phyloP scores from a whole-genome alignment of 2,113 vertebrate genomes.

The Chascanopsetta lugubris region DNA sequence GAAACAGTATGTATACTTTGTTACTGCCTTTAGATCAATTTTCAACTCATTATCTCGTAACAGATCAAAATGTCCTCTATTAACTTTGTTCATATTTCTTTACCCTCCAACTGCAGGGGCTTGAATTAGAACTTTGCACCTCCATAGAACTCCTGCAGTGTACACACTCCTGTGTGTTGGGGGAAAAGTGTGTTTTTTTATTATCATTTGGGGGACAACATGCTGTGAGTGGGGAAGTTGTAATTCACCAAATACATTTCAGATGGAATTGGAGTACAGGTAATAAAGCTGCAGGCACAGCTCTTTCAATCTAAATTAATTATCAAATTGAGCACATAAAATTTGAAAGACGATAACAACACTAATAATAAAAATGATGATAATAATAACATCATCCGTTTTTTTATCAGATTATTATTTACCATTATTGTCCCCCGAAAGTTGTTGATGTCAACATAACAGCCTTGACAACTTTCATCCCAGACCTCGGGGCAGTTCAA shows the following conservation, averaged over 20 bases:
- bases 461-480: slow-evolving; percentile 43
- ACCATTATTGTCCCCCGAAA: slow-evolving; percentile 2
- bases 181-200: no score
- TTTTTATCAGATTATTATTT: slow-evolving; percentile 35
- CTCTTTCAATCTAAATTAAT: slow-evolving; percentile 53
- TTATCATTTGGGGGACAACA: slow-evolving; percentile 25
- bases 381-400: slow-evolving; percentile 11
- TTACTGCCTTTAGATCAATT: no score
- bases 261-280: slow-evolving; percentile 40
- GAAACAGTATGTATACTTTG: no score
- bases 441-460: no score
- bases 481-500: slow-evolving; percentile 72
- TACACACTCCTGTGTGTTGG: no score
- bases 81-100: no score
- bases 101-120: no score
- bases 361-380: slow-evolving; percentile 22
- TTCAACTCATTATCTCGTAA: no score
- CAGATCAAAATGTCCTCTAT: no score
- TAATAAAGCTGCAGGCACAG: slow-evolving; percentile 68
- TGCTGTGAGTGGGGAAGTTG: slow-evolving; percentile 78
- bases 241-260: slow-evolving; percentile 56
- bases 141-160: no score
- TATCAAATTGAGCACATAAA: slow-evolving; percentile 50
- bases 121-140: no score
- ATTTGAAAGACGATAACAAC: slow-evolving; percentile 37